Percentiles rank a stretch among this genome's conserved stretches.
Evolutionary conservation across 2,888 invertebrate species (phyloP).

Genomic region (Vandiemenella viatica): DNA sequence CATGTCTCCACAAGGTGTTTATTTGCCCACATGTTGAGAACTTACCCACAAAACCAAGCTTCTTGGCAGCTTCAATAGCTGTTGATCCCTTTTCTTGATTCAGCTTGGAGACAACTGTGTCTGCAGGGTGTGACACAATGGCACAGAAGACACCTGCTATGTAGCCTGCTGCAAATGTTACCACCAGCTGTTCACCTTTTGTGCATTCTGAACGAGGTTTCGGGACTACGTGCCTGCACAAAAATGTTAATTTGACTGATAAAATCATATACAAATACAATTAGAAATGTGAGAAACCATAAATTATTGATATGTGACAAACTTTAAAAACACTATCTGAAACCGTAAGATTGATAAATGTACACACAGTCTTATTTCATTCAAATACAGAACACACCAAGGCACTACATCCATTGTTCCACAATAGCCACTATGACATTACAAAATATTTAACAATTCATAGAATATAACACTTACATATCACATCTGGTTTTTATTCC

Average conservation of each 20-base stretch:
- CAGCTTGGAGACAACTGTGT: conserved; percentile 90
- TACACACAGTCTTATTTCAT: no score
- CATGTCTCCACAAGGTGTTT: no score
- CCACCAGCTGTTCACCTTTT: conserved; percentile 84
- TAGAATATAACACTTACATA: no score
- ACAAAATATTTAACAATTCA: no score
- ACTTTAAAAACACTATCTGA: not conserved
- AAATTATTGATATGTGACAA: conserved; percentile 4
- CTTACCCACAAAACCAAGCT: conserved; percentile 48
- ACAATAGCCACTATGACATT: no score
- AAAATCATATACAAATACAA: not conserved
- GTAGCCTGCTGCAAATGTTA: conserved; percentile 87
- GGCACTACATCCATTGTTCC: no score
- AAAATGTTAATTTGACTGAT: not conserved
- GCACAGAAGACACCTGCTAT: conserved; percentile 99
- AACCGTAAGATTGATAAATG: no score
- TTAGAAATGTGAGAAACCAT: no score
- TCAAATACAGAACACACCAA: no score
- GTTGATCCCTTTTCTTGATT: conserved; percentile 78
- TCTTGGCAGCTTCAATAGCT: conserved; percentile 53
- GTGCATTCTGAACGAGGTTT: conserved; percentile 82
- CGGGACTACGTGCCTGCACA: conserved; percentile 63
- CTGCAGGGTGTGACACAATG: conserved; percentile 96
- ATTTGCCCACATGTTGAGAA: no score
- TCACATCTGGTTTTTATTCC: no score